Evolutionary conservation across 2,888 invertebrate genomes (phyloP).

Genomic region (Trissonchulus latispiculum): DNA sequence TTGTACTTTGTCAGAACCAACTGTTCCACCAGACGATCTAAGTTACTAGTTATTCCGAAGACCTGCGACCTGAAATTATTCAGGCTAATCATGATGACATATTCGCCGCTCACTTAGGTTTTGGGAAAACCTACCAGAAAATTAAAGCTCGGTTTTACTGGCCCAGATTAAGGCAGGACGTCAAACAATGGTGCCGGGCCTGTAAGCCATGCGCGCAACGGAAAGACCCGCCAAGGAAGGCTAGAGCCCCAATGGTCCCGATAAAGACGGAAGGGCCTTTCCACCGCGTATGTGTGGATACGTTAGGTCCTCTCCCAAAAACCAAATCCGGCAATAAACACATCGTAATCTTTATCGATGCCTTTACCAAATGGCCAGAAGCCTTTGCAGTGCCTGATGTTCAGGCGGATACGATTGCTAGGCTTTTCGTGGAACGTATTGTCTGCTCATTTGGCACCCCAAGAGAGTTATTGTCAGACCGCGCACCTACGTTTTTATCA

Average conservation of each 20-base stretch:
- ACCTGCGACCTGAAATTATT: not conserved
- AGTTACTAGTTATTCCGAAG: not conserved
- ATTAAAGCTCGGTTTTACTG: not conserved
- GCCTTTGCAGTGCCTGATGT: constrained; percentile 35
- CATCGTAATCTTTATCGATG: constrained; percentile 27
- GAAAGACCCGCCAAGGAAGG: not conserved
- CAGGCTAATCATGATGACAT: not conserved
- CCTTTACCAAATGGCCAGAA: constrained; percentile 29
- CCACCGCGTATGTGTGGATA: not conserved
- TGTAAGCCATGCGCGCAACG: not conserved
- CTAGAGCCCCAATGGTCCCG: not conserved
- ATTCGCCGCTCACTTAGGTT: not conserved
- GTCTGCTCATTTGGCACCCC: constrained; percentile 27
- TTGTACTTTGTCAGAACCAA: not conserved
- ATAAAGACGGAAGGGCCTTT: not conserved
- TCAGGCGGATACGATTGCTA: constrained; percentile 34
- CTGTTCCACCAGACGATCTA: not conserved
- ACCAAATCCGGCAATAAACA: constrained; percentile 28
- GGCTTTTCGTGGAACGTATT: constrained; percentile 26
- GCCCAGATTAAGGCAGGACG: not conserved
- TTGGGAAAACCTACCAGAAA: not conserved
- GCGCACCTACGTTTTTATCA: constrained; percentile 27
- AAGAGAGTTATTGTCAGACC: constrained; percentile 27
- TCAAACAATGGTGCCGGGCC: not conserved
- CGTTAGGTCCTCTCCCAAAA: constrained; percentile 28